These are phyloP conservation scores for Euplagia quadripunctaria DNA, from an alignment of 2,888 invertebrate genomes.

Conservation along the genomic window DNA sequence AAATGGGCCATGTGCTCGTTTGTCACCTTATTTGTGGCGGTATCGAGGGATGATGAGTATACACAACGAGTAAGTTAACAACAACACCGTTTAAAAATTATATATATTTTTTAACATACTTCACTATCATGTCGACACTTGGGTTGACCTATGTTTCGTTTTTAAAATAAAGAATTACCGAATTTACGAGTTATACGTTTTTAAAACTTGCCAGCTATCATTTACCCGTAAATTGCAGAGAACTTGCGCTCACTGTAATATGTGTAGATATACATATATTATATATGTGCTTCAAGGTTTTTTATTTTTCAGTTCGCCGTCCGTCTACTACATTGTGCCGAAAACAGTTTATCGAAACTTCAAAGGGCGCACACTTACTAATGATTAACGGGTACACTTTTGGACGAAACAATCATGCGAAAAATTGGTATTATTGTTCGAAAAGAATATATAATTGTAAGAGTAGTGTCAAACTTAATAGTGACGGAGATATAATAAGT, in stretches of 20 bases:
- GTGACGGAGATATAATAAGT: slow-evolving; percentile 22
- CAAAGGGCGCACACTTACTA: slow-evolving; percentile 23
- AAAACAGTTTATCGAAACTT: slow-evolving; percentile 22
- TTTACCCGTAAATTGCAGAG: background rate
- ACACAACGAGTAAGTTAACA: background rate
- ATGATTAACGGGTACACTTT: slow-evolving; percentile 39
- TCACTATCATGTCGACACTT: too few relatives aligned
- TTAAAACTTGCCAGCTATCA: background rate
- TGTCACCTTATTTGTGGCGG: too few relatives aligned
- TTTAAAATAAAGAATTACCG: background rate
- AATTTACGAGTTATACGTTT: background rate
- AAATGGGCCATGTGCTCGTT: too few relatives aligned
- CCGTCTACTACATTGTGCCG: background rate
- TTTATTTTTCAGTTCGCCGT: slow-evolving; percentile 9
- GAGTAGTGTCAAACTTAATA: slow-evolving; percentile 37
- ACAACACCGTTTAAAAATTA: background rate
- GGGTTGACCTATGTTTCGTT: background rate
- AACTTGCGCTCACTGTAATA: background rate
- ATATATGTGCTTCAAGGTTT: background rate
- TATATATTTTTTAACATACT: too few relatives aligned
- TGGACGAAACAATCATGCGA: slow-evolving; percentile 31
- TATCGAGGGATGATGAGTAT: too few relatives aligned
- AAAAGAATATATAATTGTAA: slow-evolving; percentile 42
- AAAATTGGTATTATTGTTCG: slow-evolving; percentile 48
- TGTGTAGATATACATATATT: background rate